Conservation (phyloP, 2,113 vertebrate species). For the Erpornis zantholeuca region DNA sequence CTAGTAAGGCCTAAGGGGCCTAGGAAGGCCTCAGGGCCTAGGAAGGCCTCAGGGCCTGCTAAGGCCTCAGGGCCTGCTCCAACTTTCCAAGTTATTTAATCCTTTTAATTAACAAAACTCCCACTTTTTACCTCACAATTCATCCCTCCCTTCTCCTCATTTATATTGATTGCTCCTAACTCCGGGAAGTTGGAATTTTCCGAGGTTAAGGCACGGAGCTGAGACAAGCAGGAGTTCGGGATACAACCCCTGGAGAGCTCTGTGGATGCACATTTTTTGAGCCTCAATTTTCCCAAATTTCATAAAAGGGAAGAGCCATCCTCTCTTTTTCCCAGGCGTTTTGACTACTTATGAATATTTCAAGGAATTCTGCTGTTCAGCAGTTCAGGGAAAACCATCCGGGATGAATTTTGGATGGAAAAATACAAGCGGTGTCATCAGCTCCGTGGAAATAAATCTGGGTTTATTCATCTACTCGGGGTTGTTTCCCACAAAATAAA, state of each 20-base stretch:
- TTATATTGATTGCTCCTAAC: fast-evolving
- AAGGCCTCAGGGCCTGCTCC: not conserved
- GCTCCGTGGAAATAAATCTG: not conserved
- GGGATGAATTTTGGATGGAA: not conserved
- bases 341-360: not conserved
- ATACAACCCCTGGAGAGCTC: not conserved
- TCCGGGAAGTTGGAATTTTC: not conserved
- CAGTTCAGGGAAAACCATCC: not conserved
- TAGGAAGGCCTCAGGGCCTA: not conserved
- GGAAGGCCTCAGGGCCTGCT: not conserved
- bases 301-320: not conserved
- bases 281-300: not conserved
- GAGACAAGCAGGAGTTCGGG: not conserved
- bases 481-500: not conserved
- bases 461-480: not conserved
- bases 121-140: not conserved
- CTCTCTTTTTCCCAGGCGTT: fast-evolving
- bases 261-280: not conserved
- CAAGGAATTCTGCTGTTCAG: not conserved
- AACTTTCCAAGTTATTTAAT: not conserved
- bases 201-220: not conserved
- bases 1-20: not conserved
- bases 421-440: not conserved
- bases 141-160: not conserved
- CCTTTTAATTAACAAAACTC: not conserved